Evolutionary conservation across 2,797 vertebrate species (phyloP), one percentile per base, ranked within the genome.

Genomic region (Chelmon rostratus): DNA sequence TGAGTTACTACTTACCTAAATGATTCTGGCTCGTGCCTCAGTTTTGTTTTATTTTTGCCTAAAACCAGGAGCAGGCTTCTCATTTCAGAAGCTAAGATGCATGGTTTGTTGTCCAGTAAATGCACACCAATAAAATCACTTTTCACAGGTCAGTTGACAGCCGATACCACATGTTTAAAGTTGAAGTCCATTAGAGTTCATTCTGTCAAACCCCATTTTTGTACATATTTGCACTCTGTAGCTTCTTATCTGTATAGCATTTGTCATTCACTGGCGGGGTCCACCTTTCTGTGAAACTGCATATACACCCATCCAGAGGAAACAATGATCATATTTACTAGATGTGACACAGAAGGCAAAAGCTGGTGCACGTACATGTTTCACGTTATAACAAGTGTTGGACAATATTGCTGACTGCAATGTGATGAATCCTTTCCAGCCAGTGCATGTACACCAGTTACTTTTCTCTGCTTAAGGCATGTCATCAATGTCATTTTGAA

Each of bases 1-100:
- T 77, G 61, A 76, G 47, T 76, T 56, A 68, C 2, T 21, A 66
- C 31, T 53, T 67, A 42, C 25, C 59, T 2, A 0, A 67, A 62
- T 63, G 15, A 50, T 49, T 64, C 46, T 57, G 0, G n/a, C 23
- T 28, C 4, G 6, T 25, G 10, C 0, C 11, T 44, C 19, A 6
- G 37, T 13, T 42, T 13, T n/a, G n/a, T n/a, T n/a, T n/a, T n/a
- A n/a, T 46, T 47, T 62, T 49, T 11, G 13, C 13, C 12, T 21
- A 0, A 47, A 84, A 31, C 23, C 47, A 16, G 1, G 40, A 68
- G 13, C 52, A 56, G 5, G 21, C 0, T 49, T 67, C 23, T 31
- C 3, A 28, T 33, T 57, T 71, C 11, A 64, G 35, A 31, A 12
- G 28, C 8, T 28, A 16, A 28, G 15, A 12, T 33, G 13, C 8